These are phyloP conservation scores for Adela reaumurella DNA, from an alignment of 2,888 invertebrate genomes.

Conservation along the genomic window DNA sequence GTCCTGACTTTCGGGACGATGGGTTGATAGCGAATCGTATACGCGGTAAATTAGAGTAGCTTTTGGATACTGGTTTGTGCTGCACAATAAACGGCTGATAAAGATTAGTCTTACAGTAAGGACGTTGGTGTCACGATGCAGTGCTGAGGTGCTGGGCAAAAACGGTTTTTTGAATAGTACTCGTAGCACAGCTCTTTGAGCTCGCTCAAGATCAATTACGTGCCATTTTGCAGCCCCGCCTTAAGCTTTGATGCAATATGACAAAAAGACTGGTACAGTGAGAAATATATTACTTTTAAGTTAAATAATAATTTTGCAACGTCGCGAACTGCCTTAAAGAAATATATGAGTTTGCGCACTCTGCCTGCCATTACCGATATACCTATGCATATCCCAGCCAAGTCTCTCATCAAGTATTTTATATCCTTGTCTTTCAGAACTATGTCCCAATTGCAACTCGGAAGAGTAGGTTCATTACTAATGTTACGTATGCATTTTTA, in stretches of 20 bases:
- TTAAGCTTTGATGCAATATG: background rate
- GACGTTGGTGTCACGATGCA: no score
- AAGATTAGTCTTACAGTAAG: no score
- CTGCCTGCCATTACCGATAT: background rate
- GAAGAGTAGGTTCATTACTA: background rate
- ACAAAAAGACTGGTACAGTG: background rate
- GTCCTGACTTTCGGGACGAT: no score
- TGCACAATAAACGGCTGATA: no score
- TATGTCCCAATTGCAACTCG: background rate
- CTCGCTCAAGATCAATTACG: background rate
- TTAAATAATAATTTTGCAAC: background rate
- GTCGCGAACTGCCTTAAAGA: constrained; percentile 1
- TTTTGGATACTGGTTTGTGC: no score
- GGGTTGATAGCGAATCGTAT: no score
- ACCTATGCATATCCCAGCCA: background rate
- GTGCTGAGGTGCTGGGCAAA: no score
- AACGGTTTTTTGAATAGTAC: no score
- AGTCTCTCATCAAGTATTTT: constrained; percentile 1
- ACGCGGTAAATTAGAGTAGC: no score
- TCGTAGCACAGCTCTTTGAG: background rate
- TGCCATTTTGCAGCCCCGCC: constrained; percentile 1
- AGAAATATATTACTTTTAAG: background rate
- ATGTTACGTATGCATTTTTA: background rate
- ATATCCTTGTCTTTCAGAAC: background rate
- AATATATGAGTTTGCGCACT: background rate